These are phyloP conservation scores for Cheilosia vernalis DNA, from an alignment of 2,888 invertebrate species.

Conservation along the genomic window DNA sequence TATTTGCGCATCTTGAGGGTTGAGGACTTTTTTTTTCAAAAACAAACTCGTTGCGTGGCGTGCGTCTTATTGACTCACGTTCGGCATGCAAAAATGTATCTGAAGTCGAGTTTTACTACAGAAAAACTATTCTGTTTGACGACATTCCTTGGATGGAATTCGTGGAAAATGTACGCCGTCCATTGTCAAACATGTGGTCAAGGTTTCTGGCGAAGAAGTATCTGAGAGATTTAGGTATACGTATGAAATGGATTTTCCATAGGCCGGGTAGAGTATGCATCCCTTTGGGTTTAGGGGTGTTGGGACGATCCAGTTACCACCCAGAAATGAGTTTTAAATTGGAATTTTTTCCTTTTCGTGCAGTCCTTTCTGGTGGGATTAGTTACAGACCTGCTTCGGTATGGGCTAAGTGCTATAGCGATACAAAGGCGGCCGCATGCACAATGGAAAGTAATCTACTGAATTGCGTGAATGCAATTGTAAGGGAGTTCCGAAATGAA, in stretches of 20 bases:
- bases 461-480: conserved; percentile 52
- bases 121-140: conserved; percentile 14
- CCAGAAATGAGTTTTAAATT: conserved; percentile 69
- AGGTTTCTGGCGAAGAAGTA: conserved; percentile 13
- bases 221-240: conserved; percentile 7
- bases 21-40: not conserved
- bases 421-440: conserved; percentile 59
- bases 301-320: conserved; percentile 64
- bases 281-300: conserved; percentile 15
- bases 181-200: conserved; percentile 58
- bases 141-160: conserved; percentile 26
- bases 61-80: conserved; percentile 19
- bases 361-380: conserved; percentile 30
- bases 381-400: conserved; percentile 66
- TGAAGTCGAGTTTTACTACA: conserved; percentile 5
- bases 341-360: conserved; percentile 14
- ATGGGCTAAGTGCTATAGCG: conserved; percentile 39
- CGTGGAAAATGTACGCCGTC: conserved; percentile 36
- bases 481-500: conserved; percentile 1
- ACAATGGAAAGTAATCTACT: conserved; percentile 59
- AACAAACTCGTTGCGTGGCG: not conserved
- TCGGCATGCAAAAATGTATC: conserved; percentile 42
- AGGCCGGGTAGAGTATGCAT: conserved; percentile 20
- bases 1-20: conserved; percentile 55
- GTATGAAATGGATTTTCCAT: conserved; percentile 61